Percentiles rank a stretch among this genome's conserved stretches.
These are phyloP conservation scores for Kryphioiulus occultus DNA, from an alignment of 2,888 invertebrate species.

Conservation along the genomic window DNA sequence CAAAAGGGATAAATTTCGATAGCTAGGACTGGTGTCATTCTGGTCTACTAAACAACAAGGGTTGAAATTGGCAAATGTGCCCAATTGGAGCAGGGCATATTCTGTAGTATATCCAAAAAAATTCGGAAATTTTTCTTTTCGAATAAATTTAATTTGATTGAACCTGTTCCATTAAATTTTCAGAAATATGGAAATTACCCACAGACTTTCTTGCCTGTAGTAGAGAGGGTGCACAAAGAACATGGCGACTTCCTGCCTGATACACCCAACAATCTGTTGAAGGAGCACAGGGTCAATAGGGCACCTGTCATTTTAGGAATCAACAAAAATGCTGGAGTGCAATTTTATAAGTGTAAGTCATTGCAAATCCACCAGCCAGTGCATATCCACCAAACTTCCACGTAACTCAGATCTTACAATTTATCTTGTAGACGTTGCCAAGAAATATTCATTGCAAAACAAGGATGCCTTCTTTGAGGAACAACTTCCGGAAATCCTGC, in stretches of 20 bases:
- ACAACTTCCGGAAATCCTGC: constrained; percentile 41
- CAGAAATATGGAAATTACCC: constrained; percentile 42
- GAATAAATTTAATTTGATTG: too few relatives aligned
- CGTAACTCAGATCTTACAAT: background rate
- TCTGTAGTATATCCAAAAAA: too few relatives aligned
- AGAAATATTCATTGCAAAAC: background rate
- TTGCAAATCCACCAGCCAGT: too few relatives aligned
- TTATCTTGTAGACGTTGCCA: background rate
- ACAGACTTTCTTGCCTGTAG: constrained; percentile 42
- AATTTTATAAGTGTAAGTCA: constrained; percentile 41
- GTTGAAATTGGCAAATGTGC: too few relatives aligned
- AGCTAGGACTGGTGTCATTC: too few relatives aligned
- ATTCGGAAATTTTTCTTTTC: too few relatives aligned
- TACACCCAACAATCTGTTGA: constrained; percentile 47
- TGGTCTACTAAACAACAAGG: too few relatives aligned
- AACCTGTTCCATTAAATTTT: background rate
- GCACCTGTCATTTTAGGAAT: constrained; percentile 51
- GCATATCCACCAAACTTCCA: too few relatives aligned
- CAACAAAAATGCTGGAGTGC: constrained; percentile 39
- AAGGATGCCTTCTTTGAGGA: constrained; percentile 44
- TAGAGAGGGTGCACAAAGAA: constrained; percentile 43
- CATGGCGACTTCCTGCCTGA: constrained; percentile 50
- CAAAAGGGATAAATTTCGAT: too few relatives aligned
- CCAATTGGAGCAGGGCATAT: background rate
- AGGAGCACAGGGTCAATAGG: constrained; percentile 35